These are phyloP conservation scores for Platerodrilus igneus DNA, from an alignment of 2,888 invertebrate genomes.

Conservation along the genomic window DNA sequence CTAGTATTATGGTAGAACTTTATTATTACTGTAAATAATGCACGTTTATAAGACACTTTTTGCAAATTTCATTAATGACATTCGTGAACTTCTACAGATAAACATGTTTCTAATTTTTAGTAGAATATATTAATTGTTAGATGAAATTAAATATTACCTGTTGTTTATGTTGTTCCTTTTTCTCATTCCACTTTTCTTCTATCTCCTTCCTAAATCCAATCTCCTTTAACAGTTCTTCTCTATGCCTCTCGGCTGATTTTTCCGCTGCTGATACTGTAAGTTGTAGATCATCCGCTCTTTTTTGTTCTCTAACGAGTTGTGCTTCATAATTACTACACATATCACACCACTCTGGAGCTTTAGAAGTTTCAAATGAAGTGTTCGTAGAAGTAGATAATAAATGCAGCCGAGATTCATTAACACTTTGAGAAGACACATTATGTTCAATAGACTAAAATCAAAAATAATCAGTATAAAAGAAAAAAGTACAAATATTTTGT, in stretches of 20 bases:
- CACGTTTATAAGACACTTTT: too few relatives aligned
- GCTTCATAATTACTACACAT: constrained; percentile 86
- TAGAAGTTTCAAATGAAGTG: constrained; percentile 41
- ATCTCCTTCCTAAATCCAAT: constrained; percentile 69
- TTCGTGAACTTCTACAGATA: too few relatives aligned
- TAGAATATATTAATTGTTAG: too few relatives aligned
- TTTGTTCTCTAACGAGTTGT: constrained; percentile 74
- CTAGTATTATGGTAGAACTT: too few relatives aligned
- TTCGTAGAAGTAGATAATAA: constrained; percentile 33
- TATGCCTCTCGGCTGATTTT: constrained; percentile 56
- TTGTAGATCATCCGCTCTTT: constrained; percentile 52
- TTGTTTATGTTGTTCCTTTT: constrained; percentile 66
- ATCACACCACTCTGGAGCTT: constrained; percentile 56
- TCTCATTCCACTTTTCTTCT: constrained; percentile 74
- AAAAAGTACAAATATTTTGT: too few relatives aligned
- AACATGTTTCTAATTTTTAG: too few relatives aligned
- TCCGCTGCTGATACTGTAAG: constrained; percentile 48
- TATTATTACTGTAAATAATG: too few relatives aligned
- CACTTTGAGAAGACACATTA: too few relatives aligned
- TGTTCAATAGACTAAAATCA: too few relatives aligned
- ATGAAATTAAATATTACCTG: constrained; percentile 55
- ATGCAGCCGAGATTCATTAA: constrained; percentile 25
- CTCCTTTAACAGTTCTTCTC: constrained; percentile 66
- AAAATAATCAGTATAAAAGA: too few relatives aligned
- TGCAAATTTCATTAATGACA: too few relatives aligned